Evolutionary conservation across 2,888 invertebrate genomes (phyloP).

Genomic region (Diogma glabrata): DNA sequence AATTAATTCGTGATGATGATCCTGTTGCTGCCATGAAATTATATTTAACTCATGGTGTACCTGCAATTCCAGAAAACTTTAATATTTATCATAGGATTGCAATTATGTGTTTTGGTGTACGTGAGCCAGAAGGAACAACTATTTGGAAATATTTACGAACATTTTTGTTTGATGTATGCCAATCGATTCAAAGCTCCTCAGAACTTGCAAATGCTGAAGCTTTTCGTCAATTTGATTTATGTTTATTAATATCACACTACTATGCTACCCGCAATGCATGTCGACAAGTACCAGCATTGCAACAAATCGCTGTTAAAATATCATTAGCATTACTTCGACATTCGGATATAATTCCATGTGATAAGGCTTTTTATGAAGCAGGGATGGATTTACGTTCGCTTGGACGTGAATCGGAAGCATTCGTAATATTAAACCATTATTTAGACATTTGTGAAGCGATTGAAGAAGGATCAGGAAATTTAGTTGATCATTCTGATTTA

Average conservation of each 20-base stretch:
- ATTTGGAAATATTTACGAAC: conserved; percentile 56
- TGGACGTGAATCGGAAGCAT: conserved; percentile 79
- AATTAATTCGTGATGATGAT: conserved; percentile 58
- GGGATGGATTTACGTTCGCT: conserved; percentile 58
- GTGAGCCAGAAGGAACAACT: conserved; percentile 47
- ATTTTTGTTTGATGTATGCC: conserved; percentile 29
- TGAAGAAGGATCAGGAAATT: conserved; percentile 64
- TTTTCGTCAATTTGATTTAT: conserved; percentile 42
- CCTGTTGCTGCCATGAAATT: conserved; percentile 55
- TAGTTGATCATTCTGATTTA: conserved; percentile 62
- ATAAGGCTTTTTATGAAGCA: conserved; percentile 76
- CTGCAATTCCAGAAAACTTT: conserved; percentile 63
- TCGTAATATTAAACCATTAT: conserved; percentile 92
- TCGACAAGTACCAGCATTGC: conserved; percentile 54
- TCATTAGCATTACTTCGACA: conserved; percentile 77
- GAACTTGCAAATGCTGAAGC: conserved; percentile 31
- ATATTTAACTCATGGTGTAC: conserved; percentile 63
- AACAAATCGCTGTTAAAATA: conserved; percentile 62
- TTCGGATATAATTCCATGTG: conserved; percentile 83
- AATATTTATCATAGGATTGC: conserved; percentile 70
- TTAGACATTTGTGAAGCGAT: conserved; percentile 94
- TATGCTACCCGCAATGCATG: conserved; percentile 62
- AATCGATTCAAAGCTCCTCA: conserved; percentile 6
- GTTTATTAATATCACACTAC: conserved; percentile 57
- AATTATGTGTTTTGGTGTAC: conserved; percentile 46